phyloP scores from a whole-genome alignment of 2,797 vertebrate genomes.

The Falco biarmicus region DNA sequence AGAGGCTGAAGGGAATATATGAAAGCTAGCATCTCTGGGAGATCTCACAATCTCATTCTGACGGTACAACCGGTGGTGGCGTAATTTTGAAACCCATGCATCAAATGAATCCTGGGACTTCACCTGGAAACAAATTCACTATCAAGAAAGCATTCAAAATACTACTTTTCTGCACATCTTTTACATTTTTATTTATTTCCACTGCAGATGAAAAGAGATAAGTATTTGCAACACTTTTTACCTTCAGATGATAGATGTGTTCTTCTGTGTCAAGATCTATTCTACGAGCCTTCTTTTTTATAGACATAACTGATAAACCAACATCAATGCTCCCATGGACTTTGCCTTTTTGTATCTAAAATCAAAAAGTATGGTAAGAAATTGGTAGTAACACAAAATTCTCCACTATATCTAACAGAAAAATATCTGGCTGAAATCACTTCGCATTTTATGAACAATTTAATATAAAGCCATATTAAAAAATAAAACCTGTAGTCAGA shows the following conservation, averaged over 20 bases:
- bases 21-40: conserved; percentile 91
- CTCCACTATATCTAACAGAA: not conserved
- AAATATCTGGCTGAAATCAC: not conserved
- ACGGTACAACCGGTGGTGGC: conserved; percentile 93
- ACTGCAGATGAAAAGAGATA: not conserved
- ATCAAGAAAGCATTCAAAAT: not conserved
- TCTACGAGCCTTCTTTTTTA: conserved; percentile 96
- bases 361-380: conserved; percentile 32
- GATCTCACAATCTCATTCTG: conserved; percentile 99
- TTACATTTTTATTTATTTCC: not conserved
- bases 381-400: not conserved
- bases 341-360: conserved; percentile 97
- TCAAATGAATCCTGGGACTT: conserved; percentile 98
- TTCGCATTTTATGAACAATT: not conserved
- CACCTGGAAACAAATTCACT: conserved; percentile 80
- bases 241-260: conserved; percentile 99
- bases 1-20: conserved; percentile 89
- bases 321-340: conserved; percentile 98
- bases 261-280: conserved; percentile 99
- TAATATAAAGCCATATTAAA: not conserved
- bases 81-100: conserved; percentile 94
- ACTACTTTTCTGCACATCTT: not conserved
- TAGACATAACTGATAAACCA: conserved; percentile 98
- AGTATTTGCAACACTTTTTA: conserved; percentile 54
- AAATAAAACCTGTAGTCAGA: not conserved